Evolutionary conservation across 2,888 invertebrate species (phyloP), one percentile per base, ranked within the genome.

Genomic region (Saturnia japonica): DNA sequence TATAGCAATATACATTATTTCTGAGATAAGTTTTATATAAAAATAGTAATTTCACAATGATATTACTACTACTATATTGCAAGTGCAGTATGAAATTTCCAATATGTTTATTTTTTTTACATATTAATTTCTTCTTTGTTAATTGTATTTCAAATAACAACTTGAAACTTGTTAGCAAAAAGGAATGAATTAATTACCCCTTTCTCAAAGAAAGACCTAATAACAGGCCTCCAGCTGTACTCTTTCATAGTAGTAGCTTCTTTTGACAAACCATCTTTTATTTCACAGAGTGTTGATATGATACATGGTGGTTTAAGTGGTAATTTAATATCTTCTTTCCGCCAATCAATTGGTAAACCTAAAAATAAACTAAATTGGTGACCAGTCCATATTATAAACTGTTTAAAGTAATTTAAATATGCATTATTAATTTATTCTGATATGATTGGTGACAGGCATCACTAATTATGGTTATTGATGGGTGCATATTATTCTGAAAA

Each of bases 161-260:
- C 8, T 12, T 60, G 3, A 25, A 14, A 25, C 28, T 28, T 28
- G n/a, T n/a, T n/a, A n/a, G 43, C 34, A n/a, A 69, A 9, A 51
- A 67, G n/a, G 57, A 25, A 57, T 62, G 19, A n/a, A 28, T 22
- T 60, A 73, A 88, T 88, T 86, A 96, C 96, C 85, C 95, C 95
- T 87, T 95, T 96, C 6, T 96, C 95, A 84, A 97, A 96, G 77
- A 98, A 95, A 77, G 96, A 96, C 76, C 95, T 95, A 57, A 99
- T 95, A 69, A 97, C 96, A 70, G 96, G 96, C 80, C 96, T 97
- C 94, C 97, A 97, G 82, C 96, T 96, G 85, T 98, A 98, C 80
- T 97, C 96, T 86, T 99, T 98, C 85, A 98, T 97, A 34, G 97
- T 96, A 85, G 97, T 97, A 11, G 98, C 99, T 86, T 99, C 99